Base-by-base conservation (phyloP, 2,797 vertebrate genomes). In the Chrysocyon brachyurus region DNA sequence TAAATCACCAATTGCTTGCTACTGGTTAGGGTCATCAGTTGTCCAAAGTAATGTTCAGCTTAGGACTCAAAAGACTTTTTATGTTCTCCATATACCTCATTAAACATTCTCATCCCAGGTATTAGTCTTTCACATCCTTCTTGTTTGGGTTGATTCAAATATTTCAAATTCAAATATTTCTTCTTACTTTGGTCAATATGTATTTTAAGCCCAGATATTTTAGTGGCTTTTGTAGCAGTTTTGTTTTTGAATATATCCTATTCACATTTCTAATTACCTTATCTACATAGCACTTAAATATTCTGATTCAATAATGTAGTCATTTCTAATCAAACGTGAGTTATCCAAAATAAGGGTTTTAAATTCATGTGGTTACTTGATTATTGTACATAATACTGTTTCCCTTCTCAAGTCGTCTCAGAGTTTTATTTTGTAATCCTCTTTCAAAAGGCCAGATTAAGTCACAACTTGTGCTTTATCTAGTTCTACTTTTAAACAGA, bases 191-290 rank as follows among this genome's bases (percentile, higher is more conserved):
- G 89, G 5, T 90, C 56, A n/a, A 1, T 70, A 24, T 31, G 52
- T 87, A 91, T 54, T 97, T 92, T 86, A 33, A 92, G 63, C 64
- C 31, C 61, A 40, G 61, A 66, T 70, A 79, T 87, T 94, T 96
- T 33, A 95, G 72, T 88, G 91, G 61, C 77, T 89, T 95, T 98
- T 90, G 6, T 26, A 94, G 54, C 40, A 72, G 15, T 92, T 93
- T 93, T 96, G 73, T 61, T 94, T 82, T 94, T 91, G 46, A 94
- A 52, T 82, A 52, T 91, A 66, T 91, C 16, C 46, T 79, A 2
- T 70, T 22, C 46, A 1, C 87, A 66, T 88, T 93, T 96, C 54
- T 82, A 78, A 77, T 93, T 77, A 61, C 36, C 46, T 94, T 96
- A 77, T 64, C 52, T 63, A 77, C 33, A 40, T 91, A 86, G 82